Evolutionary conservation across 2,888 invertebrate species (phyloP).

Genomic region (Seira ritae): DNA sequence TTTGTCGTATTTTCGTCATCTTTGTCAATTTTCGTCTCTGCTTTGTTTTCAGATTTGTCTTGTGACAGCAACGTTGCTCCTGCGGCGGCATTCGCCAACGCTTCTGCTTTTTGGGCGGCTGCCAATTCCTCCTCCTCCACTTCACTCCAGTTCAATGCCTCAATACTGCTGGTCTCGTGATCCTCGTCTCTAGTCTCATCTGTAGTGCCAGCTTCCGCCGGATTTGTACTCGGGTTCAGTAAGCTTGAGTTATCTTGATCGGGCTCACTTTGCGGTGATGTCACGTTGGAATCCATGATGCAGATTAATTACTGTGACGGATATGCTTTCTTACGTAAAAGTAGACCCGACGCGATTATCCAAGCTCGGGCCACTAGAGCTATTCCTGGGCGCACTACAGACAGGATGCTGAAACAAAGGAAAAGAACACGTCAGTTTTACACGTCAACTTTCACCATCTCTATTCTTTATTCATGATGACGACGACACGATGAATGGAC

Average conservation of each 20-base stretch:
- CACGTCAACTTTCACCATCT: no score
- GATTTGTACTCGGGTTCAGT: conserved; percentile 49
- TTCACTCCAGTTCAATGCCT: conserved; percentile 54
- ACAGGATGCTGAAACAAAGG: no score
- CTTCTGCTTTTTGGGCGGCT: conserved; percentile 43
- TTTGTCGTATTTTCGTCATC: conserved; percentile 34
- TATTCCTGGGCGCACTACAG: no score
- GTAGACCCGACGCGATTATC: no score
- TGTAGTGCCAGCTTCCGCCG: conserved; percentile 62
- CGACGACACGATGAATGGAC: no score
- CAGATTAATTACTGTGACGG: no score
- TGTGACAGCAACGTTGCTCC: not conserved
- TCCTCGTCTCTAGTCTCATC: conserved; percentile 64
- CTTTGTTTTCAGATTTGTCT: no score
- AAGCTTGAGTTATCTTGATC: conserved; percentile 58
- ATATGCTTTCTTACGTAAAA: no score
- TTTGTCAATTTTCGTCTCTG: conserved; percentile 21
- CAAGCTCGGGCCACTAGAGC: no score
- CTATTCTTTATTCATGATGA: no score
- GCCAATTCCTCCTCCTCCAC: not conserved
- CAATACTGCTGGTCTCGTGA: conserved; percentile 70
- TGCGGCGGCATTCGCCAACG: conserved; percentile 27
- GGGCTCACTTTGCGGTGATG: conserved; percentile 46
- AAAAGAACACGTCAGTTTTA: no score
- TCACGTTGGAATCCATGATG: no score